Conservation (phyloP, 2,113 vertebrate species). For the Pollimyrus isidori region DNA sequence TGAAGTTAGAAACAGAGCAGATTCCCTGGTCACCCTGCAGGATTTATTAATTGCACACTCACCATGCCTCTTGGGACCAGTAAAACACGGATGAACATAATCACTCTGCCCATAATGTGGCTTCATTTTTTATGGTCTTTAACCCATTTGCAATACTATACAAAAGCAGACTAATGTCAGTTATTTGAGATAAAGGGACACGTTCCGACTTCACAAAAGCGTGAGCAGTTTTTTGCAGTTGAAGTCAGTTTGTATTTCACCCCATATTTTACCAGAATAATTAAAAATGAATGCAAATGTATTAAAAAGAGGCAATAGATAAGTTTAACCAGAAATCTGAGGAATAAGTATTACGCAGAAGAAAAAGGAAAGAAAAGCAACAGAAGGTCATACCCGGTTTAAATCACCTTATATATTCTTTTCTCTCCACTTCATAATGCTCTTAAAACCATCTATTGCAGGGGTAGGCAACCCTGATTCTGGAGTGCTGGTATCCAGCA, state of each 20-base stretch:
- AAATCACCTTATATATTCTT: neutral
- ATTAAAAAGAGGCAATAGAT: neutral
- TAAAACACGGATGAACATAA: slow-evolving; percentile 28
- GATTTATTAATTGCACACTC: neutral
- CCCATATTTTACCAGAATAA: neutral
- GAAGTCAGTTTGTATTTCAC: neutral
- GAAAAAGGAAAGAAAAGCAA: neutral
- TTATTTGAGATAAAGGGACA: neutral
- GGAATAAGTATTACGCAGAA: neutral
- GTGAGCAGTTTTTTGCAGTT: neutral
- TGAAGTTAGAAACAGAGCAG: neutral
- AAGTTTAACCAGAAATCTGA: neutral
- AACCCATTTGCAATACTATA: neutral
- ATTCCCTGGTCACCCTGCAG: neutral
- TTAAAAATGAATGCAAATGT: slow-evolving; percentile 14
- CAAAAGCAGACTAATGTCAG: slow-evolving; percentile 5
- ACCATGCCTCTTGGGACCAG: neutral
- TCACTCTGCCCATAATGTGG: slow-evolving; percentile 6
- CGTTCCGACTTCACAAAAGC: neutral
- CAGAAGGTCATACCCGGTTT: neutral
- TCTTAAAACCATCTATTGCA: slow-evolving; percentile 1
- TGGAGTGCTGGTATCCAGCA: neutral
- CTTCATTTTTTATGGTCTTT: neutral
- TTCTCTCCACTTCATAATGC: neutral
- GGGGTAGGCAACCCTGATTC: neutral